These are phyloP conservation scores for Jordanella pulchra DNA, from an alignment of 2,797 vertebrate species.

Conservation along the genomic window DNA sequence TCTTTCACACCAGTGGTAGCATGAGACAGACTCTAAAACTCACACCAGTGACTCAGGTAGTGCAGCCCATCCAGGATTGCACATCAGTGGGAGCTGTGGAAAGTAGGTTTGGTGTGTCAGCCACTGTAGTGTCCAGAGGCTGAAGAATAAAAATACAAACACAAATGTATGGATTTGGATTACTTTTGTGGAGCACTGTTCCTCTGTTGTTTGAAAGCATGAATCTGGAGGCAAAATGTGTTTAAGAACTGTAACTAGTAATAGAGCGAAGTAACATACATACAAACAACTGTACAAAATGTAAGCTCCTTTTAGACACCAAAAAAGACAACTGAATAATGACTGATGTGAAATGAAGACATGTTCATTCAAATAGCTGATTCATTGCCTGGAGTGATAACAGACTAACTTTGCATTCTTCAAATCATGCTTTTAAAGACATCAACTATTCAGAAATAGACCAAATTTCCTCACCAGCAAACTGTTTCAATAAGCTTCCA, in stretches of 20 bases:
- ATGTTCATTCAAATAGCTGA: neutral
- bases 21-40: too few species aligned
- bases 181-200: neutral
- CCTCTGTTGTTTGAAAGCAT: neutral
- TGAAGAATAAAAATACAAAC: too few species aligned
- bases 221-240: neutral
- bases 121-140: too few species aligned
- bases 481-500: conserved; percentile 35
- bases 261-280: neutral
- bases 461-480: conserved; percentile 2
- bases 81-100: too few species aligned
- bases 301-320: too few species aligned
- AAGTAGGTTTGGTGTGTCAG: too few species aligned
- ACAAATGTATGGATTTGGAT: too few species aligned
- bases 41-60: too few species aligned
- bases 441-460: conserved; percentile 1
- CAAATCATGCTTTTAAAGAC: neutral
- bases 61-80: too few species aligned
- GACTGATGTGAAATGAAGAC: neutral
- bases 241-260: too few species aligned
- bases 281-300: neutral
- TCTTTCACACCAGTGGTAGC: too few species aligned
- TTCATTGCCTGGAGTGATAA: neutral
- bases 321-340: neutral
- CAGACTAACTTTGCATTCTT: neutral